These are phyloP conservation scores for Vulpes lagopus DNA, from an alignment of 2,113 vertebrate species.

Conservation along the genomic window DNA sequence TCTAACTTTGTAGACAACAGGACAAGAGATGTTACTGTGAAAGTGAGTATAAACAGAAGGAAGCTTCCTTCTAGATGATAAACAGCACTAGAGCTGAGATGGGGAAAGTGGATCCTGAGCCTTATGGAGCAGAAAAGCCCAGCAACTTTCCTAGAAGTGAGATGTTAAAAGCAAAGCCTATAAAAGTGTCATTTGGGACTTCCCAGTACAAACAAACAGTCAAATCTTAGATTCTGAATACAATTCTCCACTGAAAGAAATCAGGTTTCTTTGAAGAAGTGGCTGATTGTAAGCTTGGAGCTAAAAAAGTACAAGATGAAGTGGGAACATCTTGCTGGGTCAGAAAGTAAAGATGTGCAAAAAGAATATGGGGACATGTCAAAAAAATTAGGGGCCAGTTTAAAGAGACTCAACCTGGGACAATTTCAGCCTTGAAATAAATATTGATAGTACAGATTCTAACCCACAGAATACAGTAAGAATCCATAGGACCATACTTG, in stretches of 20 bases:
- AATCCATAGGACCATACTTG: neutral
- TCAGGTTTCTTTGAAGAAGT: neutral
- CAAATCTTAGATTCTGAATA: neutral
- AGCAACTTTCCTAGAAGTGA: neutral
- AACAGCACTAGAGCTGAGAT: neutral
- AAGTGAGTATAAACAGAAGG: neutral
- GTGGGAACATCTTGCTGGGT: neutral
- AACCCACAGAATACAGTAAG: neutral
- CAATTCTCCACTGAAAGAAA: neutral
- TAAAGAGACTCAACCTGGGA: neutral
- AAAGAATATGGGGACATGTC: neutral
- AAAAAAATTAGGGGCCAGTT: neutral
- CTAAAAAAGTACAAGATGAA: neutral
- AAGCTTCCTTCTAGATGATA: neutral
- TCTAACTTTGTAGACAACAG: neutral
- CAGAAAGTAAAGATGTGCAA: neutral
- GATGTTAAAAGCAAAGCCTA: neutral
- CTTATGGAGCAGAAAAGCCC: neutral
- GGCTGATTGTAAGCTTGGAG: neutral
- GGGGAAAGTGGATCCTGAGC: neutral
- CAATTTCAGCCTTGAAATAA: neutral
- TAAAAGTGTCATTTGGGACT: neutral
- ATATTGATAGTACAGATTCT: neutral
- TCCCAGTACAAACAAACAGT: neutral
- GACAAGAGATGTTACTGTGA: neutral